Base-by-base conservation (phyloP, 2,797 vertebrate species). In the Eulemur albifrons region DNA sequence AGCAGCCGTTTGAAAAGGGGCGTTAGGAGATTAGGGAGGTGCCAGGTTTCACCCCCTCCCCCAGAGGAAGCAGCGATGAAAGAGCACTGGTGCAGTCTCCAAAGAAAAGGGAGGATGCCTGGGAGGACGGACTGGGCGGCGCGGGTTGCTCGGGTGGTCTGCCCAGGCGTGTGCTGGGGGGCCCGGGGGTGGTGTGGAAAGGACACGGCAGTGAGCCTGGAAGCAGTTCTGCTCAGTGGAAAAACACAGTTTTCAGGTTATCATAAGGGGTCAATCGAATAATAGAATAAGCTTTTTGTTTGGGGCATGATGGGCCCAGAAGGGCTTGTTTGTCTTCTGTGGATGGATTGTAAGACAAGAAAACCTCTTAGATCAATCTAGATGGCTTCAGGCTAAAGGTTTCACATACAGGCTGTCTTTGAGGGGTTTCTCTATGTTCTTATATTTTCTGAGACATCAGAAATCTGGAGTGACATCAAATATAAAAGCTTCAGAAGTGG, bases 261-360 rank as follows among this genome's bases (percentile, higher is more conserved):
- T 18, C 12, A 0, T 11, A 4, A 23, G 43, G 35, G 21, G 20
- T 35, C n/a, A 30, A 0, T 23, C 5, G 10, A 27, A 1, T 57
- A 23, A 61, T 10, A 70, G 38, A 57, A 43, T 20, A 35, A 38
- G 73, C 79, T 81, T 85, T 88, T 25, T 10, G 17, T 65, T 14
- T 40, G 7, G 59, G 30, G 63, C 12, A 0, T 0, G 4, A 11
- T 20, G 45, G 48, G 10, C 57, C 57, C 54, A 15, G 0, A 80
- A 52, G 35, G 7, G 12, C n/a, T 35, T 18, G 50, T 17, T 48
- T 54, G 89, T 61, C 72, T 80, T 69, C 82, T 82, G 38, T 12
- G 27, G 30, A 17, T 12, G 6, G n/a, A 18, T 9, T 5, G 0
- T 59, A 40, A 67, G 73, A 30, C 23, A 5, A 23, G 40, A 40